These are phyloP conservation scores for Oriolus oriolus DNA, from an alignment of 2,113 vertebrate genomes.

Conservation along the genomic window DNA sequence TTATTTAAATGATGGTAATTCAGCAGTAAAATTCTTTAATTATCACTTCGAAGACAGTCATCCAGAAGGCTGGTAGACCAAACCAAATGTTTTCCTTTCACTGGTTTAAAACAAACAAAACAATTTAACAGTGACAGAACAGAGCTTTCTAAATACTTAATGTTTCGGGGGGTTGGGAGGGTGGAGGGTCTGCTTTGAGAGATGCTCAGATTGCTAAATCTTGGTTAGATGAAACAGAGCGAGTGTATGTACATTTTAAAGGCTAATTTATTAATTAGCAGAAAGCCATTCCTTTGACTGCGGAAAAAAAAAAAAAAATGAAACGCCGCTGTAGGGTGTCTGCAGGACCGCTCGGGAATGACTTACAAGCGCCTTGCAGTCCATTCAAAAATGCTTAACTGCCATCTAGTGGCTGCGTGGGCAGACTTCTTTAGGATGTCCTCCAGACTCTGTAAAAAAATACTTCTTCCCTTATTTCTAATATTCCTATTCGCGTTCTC, in stretches of 20 bases:
- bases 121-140: neutral
- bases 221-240: neutral
- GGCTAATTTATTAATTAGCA: neutral
- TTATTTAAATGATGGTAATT: neutral
- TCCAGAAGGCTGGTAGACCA: neutral
- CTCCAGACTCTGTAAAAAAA: neutral
- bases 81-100: neutral
- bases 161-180: fast-evolving
- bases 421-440: neutral
- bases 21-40: neutral
- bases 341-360: too few species aligned
- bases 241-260: neutral
- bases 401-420: slow-evolving; percentile 62
- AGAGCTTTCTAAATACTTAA: neutral
- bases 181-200: neutral
- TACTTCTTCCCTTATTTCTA: neutral
- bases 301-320: neutral
- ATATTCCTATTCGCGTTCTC: neutral
- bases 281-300: neutral
- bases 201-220: neutral
- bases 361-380: fast-evolving
- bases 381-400: slow-evolving; percentile 33
- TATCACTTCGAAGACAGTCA: neutral
- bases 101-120: neutral
- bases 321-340: neutral